These are phyloP conservation scores for Meriones unguiculatus DNA, from an alignment of 2,113 vertebrate genomes.

Conservation along the genomic window DNA sequence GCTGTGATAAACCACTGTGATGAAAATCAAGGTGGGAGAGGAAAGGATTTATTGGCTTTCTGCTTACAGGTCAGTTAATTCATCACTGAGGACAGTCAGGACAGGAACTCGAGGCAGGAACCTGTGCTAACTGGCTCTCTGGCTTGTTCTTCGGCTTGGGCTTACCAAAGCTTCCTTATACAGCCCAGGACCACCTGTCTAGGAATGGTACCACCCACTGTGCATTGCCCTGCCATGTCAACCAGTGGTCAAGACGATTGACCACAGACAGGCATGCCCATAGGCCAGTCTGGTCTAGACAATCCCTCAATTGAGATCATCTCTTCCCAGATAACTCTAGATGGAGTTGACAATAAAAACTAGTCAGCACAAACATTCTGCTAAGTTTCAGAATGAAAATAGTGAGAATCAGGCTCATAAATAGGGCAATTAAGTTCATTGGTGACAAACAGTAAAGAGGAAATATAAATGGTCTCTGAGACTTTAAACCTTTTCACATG, in stretches of 20 bases:
- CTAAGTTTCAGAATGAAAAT: neutral
- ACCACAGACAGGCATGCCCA: too few species aligned
- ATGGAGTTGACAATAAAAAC: neutral
- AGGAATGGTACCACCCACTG: neutral
- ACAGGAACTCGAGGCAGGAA: neutral
- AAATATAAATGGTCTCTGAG: neutral
- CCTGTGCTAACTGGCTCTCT: too few species aligned
- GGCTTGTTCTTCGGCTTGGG: too few species aligned
- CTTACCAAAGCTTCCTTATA: too few species aligned
- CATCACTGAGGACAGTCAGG: neutral
- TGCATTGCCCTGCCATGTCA: neutral
- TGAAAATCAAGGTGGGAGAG: neutral
- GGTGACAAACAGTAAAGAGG: neutral
- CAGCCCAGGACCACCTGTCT: neutral
- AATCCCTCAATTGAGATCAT: neutral
- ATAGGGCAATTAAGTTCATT: neutral
- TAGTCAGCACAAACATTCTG: neutral
- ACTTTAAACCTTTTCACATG: neutral
- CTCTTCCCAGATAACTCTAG: neutral
- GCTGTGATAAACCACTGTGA: neutral
- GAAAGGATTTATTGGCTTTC: neutral
- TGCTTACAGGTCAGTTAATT: neutral
- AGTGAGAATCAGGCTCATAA: neutral
- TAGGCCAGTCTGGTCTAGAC: too few species aligned
- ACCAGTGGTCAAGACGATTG: neutral